phyloP scores from a whole-genome alignment of 2,797 vertebrate species.

The Onychomys torridus region DNA sequence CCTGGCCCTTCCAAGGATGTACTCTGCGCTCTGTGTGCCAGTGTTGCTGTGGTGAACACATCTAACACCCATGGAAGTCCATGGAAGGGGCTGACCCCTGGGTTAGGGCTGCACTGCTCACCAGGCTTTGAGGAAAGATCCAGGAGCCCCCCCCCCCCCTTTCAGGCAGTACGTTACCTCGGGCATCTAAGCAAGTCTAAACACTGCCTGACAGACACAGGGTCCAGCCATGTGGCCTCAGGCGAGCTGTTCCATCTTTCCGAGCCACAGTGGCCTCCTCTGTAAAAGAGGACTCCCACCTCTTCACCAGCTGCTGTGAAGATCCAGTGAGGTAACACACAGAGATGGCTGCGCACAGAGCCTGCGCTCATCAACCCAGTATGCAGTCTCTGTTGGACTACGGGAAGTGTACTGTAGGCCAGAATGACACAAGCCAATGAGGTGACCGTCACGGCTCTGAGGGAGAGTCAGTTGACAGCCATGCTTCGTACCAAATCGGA shows the following conservation, averaged over 20 bases:
- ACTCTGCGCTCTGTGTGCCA: not conserved
- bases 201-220: not conserved
- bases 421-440: not conserved
- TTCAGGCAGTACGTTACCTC: not conserved
- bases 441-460: not conserved
- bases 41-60: not conserved
- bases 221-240: not conserved
- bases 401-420: not conserved
- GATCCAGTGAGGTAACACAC: not conserved
- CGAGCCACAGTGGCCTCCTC: not conserved
- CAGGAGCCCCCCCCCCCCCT: not conserved
- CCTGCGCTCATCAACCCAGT: not conserved
- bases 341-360: not conserved
- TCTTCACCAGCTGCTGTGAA: not conserved
- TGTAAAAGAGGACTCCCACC: not conserved
- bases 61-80: not conserved
- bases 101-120: not conserved
- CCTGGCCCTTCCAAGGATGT: not conserved
- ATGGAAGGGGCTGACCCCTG: not conserved
- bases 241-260: not conserved
- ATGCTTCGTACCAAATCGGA: not conserved
- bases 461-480: not conserved
- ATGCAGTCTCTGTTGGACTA: not conserved
- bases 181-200: not conserved
- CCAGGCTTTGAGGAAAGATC: not conserved